A percentile compares a stretch with the other conserved stretches of the same genome.
phyloP scores from a whole-genome alignment of 2,113 vertebrate genomes.

The Boulengeromyrus knoepffleri region DNA sequence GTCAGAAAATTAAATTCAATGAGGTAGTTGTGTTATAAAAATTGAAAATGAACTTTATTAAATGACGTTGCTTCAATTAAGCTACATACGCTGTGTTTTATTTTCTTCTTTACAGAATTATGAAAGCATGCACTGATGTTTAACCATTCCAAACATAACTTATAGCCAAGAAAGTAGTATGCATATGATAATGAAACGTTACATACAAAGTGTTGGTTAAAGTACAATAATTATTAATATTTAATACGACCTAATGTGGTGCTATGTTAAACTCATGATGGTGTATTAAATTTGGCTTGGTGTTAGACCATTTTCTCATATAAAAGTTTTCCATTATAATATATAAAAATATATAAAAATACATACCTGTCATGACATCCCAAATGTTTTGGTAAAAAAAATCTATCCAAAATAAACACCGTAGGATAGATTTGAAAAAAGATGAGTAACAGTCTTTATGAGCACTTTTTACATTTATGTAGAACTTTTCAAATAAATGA shows the following conservation, averaged over 20 bases:
- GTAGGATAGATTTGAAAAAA: not conserved
- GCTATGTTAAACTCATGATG: no score
- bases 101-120: not conserved
- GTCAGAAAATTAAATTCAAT: not conserved
- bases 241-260: no score
- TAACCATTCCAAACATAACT: not conserved
- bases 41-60: not conserved
- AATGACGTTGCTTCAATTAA: not conserved
- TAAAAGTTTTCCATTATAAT: no score
- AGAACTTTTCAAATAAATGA: not conserved
- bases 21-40: not conserved
- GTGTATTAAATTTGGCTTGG: no score
- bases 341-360: no score
- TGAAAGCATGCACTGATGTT: not conserved
- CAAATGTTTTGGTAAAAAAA: no score
- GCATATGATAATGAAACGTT: no score
- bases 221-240: no score
- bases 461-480: not conserved
- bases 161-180: not conserved
- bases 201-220: no score
- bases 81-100: not conserved
- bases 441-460: not conserved
- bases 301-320: no score
- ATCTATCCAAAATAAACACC: no score
- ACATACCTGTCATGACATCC: no score